These are phyloP conservation scores for Ormyrus pomaceus DNA, from an alignment of 2,888 invertebrate genomes.

Conservation along the genomic window DNA sequence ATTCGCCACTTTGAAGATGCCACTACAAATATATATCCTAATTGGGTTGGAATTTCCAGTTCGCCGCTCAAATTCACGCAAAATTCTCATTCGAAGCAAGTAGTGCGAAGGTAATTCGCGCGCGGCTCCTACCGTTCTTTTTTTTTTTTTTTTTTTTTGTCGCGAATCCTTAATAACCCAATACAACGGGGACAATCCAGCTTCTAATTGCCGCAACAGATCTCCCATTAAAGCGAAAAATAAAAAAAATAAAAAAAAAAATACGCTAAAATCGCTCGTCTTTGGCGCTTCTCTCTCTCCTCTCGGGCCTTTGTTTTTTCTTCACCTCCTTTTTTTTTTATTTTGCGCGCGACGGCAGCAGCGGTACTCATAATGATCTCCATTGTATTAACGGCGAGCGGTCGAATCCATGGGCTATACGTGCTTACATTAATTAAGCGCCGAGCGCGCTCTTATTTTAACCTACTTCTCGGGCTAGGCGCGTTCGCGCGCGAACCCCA, in stretches of 20 bases:
- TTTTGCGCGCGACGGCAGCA: too few relatives aligned
- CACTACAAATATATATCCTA: too few relatives aligned
- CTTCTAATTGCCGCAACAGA: conserved; percentile 1
- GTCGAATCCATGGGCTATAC: conserved; percentile 29
- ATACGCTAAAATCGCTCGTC: too few relatives aligned
- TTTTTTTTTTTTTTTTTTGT: too few relatives aligned
- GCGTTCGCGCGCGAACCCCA: neutral
- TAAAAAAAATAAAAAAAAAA: neutral
- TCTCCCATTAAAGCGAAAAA: neutral
- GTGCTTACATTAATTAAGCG: conserved; percentile 50
- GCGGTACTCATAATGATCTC: conserved; percentile 25
- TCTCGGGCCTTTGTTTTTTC: neutral
- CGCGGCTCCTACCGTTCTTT: too few relatives aligned
- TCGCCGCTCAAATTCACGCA: too few relatives aligned
- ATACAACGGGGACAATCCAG: neutral
- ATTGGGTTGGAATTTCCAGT: too few relatives aligned
- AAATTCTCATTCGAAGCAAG: too few relatives aligned
- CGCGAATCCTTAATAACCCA: too few relatives aligned
- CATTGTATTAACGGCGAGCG: conserved; percentile 8
- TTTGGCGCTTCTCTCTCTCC: neutral
- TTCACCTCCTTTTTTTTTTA: neutral
- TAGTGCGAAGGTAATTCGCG: too few relatives aligned
- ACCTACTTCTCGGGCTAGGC: conserved; percentile 39
- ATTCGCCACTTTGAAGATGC: too few relatives aligned
- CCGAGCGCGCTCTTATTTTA: conserved; percentile 43